phyloP scores from a whole-genome alignment of 2,888 invertebrate species.

The Steinernema carpocapsae region DNA sequence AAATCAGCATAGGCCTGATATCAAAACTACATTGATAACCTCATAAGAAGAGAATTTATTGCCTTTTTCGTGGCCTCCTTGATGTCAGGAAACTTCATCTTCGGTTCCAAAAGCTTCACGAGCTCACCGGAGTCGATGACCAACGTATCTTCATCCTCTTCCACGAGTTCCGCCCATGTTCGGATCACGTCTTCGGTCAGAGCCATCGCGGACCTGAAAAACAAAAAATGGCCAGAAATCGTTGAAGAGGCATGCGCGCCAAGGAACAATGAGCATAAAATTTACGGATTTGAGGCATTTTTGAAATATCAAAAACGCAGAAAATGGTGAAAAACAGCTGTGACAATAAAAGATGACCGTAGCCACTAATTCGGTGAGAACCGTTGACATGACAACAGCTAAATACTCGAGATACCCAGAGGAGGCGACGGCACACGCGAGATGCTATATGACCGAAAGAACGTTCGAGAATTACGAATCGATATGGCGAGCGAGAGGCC shows the following conservation, averaged over 20 bases:
- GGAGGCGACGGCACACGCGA: no score
- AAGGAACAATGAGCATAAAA: no score
- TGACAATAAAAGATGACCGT: no score
- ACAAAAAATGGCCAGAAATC: no score
- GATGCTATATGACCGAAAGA: background rate
- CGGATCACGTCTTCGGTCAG: background rate
- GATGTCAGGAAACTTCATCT: conserved; percentile 16
- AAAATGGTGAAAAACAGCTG: no score
- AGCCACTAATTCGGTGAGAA: no score
- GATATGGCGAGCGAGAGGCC: background rate
- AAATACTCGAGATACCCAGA: no score
- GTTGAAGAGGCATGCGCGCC: no score
- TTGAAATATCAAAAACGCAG: no score
- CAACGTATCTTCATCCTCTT: background rate
- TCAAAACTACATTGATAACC: background rate
- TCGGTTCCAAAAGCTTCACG: background rate
- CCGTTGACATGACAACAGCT: no score
- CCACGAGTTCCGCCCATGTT: background rate
- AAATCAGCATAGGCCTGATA: background rate
- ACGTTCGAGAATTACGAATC: conserved; percentile 14
- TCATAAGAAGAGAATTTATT: background rate
- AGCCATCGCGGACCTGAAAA: background rate
- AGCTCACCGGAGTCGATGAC: background rate
- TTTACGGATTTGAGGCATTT: no score
- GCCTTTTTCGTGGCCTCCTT: background rate